Evolutionary conservation across 2,113 vertebrate genomes (phyloP), one percentile per base, ranked within the genome.

Genomic region (Phocoena sinus): DNA sequence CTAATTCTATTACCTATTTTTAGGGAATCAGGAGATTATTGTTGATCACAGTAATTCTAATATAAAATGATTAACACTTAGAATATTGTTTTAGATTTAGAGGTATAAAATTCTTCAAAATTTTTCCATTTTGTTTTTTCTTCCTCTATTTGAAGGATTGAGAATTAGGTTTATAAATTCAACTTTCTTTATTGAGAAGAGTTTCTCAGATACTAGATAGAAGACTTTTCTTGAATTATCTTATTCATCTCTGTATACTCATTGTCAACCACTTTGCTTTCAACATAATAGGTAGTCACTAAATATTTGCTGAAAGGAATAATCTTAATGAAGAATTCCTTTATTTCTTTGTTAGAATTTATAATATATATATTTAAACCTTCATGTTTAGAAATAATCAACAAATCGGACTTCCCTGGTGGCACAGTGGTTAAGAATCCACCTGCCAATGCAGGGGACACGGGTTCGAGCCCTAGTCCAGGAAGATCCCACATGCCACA

Each of bases 81-180:
- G 15, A 96, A 80, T 17, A 70, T 71, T 93, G 44, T 91, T 94
- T 92, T 84, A 92, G 36, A 89, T 89, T 94, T 95, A 70, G 53
- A 83, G n/a, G 28, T 81, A 63, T 71, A 71, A 92, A 95, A 77
- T 62, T 81, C 33, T 82, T 58, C 14, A 77, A 63, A 20, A 50
- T 76, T 67, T 91, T 94, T 83, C 20, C 26, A 58, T 89, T 92
- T 91, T 91, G 23, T 25, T 81, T 85, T 81, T 91, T 15, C 47
- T 88, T 23, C 11, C 90, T 81, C 14, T 76, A 12, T 8, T 92
- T 89, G 38, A 76, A 88, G 13, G 26, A 88, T 53, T 88, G 41
- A 68, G 10, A 91, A 74, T 73, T 91, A 76, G 15, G 6, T 79
- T 91, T 86, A 81, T 31, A 86, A 73, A 44, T 87, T 86, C 31